Evolutionary conservation across 2,888 invertebrate species (phyloP).

Genomic region (Tipula vernalis): DNA sequence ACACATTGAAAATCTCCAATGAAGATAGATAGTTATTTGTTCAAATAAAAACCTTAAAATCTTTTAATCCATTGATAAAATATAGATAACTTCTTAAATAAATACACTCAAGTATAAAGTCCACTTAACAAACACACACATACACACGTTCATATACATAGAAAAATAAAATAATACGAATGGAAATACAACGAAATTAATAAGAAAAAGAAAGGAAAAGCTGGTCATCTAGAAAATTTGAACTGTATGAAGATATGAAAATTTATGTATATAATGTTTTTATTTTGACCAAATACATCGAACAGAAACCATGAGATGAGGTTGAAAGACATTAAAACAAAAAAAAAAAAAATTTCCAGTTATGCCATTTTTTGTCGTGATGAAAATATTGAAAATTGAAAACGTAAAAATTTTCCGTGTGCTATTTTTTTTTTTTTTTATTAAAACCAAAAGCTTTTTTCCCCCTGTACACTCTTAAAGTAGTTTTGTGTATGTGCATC

Average conservation of each 20-base stretch:
- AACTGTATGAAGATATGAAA: background rate
- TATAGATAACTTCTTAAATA: background rate
- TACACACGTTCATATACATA: background rate
- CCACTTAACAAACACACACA: background rate
- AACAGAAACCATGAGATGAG: background rate
- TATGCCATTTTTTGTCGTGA: background rate
- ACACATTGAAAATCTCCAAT: background rate
- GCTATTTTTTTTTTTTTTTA: background rate
- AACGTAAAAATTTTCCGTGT: background rate
- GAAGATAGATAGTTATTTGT: background rate
- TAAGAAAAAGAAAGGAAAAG: background rate
- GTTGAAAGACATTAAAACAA: background rate
- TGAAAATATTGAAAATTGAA: slow-evolving; percentile 7
- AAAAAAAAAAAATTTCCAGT: background rate
- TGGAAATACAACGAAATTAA: background rate
- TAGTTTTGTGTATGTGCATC: slow-evolving; percentile 4
- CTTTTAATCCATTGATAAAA: background rate
- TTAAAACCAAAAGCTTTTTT: background rate
- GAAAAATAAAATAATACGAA: background rate
- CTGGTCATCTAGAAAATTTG: background rate
- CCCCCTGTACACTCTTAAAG: background rate
- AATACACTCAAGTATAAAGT: background rate
- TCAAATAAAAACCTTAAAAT: background rate
- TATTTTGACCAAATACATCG: background rate
- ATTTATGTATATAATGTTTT: background rate